A percentile compares a stretch with the other conserved stretches of the same genome.
Evolutionary conservation across 2,888 invertebrate genomes (phyloP).

Genomic region (Hartigia nigra): DNA sequence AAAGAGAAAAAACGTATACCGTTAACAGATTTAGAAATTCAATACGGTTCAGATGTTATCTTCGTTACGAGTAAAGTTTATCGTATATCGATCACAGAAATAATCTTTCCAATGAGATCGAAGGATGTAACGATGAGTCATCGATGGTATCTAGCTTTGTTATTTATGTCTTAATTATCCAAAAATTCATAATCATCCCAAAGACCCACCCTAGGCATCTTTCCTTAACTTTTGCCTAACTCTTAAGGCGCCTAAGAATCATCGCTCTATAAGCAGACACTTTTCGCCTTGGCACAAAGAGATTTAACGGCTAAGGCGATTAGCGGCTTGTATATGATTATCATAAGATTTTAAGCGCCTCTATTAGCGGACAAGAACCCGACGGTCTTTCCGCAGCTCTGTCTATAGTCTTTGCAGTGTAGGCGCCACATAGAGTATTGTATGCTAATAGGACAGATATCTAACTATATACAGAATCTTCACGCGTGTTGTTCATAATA

Average conservation of each 20-base stretch:
- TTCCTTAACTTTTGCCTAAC: neutral
- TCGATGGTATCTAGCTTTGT: neutral
- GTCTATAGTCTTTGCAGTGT: slow-evolving; percentile 17
- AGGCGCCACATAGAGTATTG: slow-evolving; percentile 36
- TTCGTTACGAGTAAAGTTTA: neutral
- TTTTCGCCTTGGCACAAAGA: neutral
- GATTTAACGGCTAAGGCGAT: slow-evolving; percentile 21
- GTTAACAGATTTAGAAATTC: neutral
- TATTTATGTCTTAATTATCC: neutral
- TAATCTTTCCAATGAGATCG: neutral
- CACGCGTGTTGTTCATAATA: neutral
- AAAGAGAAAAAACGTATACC: neutral
- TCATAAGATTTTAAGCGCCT: slow-evolving; percentile 33
- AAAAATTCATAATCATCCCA: neutral
- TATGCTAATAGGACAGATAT: slow-evolving; percentile 36
- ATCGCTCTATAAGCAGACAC: neutral
- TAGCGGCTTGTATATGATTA: slow-evolving; percentile 27
- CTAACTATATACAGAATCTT: neutral
- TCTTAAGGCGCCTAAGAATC: neutral
- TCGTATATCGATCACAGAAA: neutral
- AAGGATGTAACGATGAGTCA: slow-evolving; percentile 10
- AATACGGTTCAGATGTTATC: neutral
- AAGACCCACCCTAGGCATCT: neutral
- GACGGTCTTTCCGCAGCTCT: slow-evolving; percentile 7
- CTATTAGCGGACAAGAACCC: slow-evolving; percentile 26